These are phyloP conservation scores for Furcifer pardalis DNA, from an alignment of 2,797 vertebrate species.

Conservation along the genomic window DNA sequence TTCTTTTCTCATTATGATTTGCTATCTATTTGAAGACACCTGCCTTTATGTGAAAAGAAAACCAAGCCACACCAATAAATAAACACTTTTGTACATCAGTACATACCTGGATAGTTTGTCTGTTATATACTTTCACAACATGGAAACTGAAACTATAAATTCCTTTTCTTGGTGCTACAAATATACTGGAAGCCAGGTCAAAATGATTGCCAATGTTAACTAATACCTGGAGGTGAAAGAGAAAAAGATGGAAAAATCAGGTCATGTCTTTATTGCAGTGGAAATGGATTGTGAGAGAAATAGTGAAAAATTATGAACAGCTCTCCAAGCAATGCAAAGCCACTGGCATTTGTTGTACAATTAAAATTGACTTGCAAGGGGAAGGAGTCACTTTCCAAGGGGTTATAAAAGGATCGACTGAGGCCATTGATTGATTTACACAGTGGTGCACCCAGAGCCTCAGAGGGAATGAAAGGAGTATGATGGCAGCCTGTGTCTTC, in stretches of 20 bases:
- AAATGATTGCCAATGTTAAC: constrained; percentile 99
- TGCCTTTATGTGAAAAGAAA: background rate
- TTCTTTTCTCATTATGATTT: background rate
- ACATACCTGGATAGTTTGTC: constrained; percentile 99
- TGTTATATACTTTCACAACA: constrained; percentile 99
- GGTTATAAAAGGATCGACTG: constrained; percentile 45
- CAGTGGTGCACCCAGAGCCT: constrained; percentile 22
- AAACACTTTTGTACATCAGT: background rate
- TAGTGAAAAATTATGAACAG: background rate
- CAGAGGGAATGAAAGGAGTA: constrained; percentile 35
- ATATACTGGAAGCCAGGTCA: constrained; percentile 97
- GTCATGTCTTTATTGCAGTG: background rate
- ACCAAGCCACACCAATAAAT: background rate
- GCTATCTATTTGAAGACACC: background rate
- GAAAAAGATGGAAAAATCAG: constrained; percentile 53
- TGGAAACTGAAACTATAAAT: constrained; percentile 99
- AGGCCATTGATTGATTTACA: constrained; percentile 49
- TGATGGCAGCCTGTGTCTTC: constrained; percentile 25
- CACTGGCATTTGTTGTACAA: constrained; percentile 51
- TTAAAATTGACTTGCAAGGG: constrained; percentile 38
- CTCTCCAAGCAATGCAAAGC: background rate
- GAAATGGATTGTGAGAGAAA: background rate
- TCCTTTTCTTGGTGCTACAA: constrained; percentile 95
- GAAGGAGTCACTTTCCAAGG: constrained; percentile 40
- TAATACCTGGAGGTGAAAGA: constrained; percentile 86